Evolutionary conservation across 2,888 invertebrate species (phyloP).

Genomic region (Drosophila dives): DNA sequence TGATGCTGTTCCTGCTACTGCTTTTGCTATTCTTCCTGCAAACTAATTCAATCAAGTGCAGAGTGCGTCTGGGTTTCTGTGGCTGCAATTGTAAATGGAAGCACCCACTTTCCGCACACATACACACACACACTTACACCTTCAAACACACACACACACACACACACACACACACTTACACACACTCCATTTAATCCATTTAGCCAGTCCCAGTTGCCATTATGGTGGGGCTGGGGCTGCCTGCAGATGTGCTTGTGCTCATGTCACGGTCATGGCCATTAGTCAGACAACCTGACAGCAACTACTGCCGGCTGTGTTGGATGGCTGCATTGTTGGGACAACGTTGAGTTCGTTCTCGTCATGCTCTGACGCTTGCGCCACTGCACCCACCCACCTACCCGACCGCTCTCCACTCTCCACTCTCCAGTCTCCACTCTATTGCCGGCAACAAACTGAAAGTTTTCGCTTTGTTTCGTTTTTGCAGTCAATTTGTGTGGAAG

Average conservation of each 20-base stretch:
- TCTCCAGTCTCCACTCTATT: background rate
- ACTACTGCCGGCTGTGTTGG: constrained; percentile 1
- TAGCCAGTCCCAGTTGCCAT: background rate
- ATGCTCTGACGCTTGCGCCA: constrained; percentile 15
- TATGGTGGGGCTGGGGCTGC: background rate
- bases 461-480: background rate
- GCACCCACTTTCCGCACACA: background rate
- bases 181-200: constrained; percentile 3
- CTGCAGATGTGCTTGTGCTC: constrained; percentile 19
- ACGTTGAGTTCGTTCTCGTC: constrained; percentile 5
- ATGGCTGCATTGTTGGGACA: constrained; percentile 11
- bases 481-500: constrained; percentile 1
- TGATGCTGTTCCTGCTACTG: background rate
- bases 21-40: background rate
- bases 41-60: constrained; percentile 48
- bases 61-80: constrained; percentile 36
- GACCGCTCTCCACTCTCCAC: background rate
- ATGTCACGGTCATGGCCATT: constrained; percentile 41
- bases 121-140: background rate
- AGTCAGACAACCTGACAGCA: constrained; percentile 13
- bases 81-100: constrained; percentile 17
- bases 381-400: background rate
- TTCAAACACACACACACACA: background rate
- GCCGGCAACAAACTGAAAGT: background rate
- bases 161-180: background rate